Conservation (phyloP, 2,888 invertebrate genomes). For the Caenorhabditis sp. region DNA sequence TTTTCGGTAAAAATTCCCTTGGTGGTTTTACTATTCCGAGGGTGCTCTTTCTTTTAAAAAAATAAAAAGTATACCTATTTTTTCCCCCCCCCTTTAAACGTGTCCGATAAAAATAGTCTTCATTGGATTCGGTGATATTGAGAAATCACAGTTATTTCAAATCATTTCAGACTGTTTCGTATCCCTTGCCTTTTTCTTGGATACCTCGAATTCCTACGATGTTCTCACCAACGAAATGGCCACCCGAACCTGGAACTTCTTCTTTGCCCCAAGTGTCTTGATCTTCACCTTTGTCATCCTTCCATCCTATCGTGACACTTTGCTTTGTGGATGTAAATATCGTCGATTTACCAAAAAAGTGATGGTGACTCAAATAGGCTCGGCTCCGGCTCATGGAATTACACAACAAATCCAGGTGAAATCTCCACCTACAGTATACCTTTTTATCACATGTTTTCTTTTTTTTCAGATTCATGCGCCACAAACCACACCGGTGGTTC, state of each 20-base stretch:
- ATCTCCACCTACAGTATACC: not conserved
- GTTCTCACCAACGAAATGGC: conserved; percentile 41
- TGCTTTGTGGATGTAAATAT: conserved; percentile 43
- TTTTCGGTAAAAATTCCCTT: too few relatives aligned
- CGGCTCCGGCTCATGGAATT: conserved; percentile 5
- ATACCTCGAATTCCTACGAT: conserved; percentile 21
- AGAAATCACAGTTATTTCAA: too few relatives aligned
- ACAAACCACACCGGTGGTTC: conserved; percentile 19
- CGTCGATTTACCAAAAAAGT: conserved; percentile 28
- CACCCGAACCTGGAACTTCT: conserved; percentile 40
- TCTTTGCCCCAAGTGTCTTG: conserved; percentile 32
- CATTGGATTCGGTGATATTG: too few relatives aligned
- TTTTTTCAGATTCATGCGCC: conserved; percentile 17
- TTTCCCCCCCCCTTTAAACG: too few relatives aligned
- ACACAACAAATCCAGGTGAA: conserved; percentile 14
- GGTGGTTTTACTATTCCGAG: too few relatives aligned
- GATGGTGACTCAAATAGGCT: conserved; percentile 11
- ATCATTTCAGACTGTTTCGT: conserved; percentile 42
- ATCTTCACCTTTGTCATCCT: conserved; percentile 41
- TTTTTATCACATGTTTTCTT: too few relatives aligned
- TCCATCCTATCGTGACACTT: conserved; percentile 40
- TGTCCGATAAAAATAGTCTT: too few relatives aligned
- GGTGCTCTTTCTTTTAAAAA: too few relatives aligned
- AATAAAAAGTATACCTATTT: too few relatives aligned
- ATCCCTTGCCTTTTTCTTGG: conserved; percentile 34